These are phyloP conservation scores for Selene dorsalis DNA, from an alignment of 2,797 vertebrate species.

Conservation along the genomic window DNA sequence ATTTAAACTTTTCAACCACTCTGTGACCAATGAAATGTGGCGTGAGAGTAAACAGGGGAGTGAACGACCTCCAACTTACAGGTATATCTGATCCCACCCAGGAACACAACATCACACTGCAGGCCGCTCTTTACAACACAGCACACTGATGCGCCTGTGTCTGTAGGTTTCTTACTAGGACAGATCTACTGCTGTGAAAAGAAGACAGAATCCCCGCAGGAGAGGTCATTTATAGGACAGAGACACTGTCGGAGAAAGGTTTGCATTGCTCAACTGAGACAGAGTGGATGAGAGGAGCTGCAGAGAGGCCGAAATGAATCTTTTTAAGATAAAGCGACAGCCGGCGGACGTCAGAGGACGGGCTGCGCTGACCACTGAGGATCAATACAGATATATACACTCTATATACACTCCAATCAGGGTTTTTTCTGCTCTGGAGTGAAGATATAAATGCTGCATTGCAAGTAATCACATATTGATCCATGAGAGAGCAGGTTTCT, in stretches of 20 bases:
- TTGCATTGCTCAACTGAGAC: slow-evolving; percentile 45
- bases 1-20: slow-evolving; percentile 26
- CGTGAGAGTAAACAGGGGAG: not conserved
- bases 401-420: not conserved
- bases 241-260: slow-evolving; percentile 48
- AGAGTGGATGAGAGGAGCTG: slow-evolving; percentile 33
- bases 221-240: slow-evolving; percentile 72
- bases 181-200: slow-evolving; percentile 45
- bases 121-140: slow-evolving; percentile 15
- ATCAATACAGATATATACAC: not conserved
- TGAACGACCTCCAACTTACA: not conserved
- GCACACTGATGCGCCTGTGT: slow-evolving; percentile 19
- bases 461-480: slow-evolving; percentile 30
- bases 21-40: not conserved
- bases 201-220: slow-evolving; percentile 56
- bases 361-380: not conserved
- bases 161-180: slow-evolving; percentile 36
- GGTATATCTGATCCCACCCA: slow-evolving; percentile 12
- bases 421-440: not conserved
- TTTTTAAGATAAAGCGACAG: slow-evolving; percentile 1
- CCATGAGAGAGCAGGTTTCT: slow-evolving; percentile 4
- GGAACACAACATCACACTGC: not conserved
- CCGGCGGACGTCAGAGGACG: not conserved
- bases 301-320: slow-evolving; percentile 29
- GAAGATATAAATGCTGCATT: slow-evolving; percentile 11